Conservation (phyloP, 2,797 vertebrate species). For the Monodelphis domestica region DNA sequence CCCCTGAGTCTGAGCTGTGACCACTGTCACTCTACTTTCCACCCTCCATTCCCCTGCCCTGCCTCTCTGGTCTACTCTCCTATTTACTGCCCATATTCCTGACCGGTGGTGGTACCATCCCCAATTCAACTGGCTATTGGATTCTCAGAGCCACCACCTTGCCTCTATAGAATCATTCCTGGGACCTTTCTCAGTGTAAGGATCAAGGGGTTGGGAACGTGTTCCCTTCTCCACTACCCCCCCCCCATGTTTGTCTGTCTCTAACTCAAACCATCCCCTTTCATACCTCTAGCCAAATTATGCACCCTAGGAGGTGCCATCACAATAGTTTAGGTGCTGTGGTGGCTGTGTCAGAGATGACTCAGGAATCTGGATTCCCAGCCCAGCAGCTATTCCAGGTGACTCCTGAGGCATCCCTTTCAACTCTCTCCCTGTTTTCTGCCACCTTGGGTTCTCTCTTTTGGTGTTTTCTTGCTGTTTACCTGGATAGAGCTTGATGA, state of each 20-base stretch:
- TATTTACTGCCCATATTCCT: background rate
- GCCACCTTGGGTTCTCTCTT: constrained; percentile 21
- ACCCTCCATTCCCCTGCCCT: background rate
- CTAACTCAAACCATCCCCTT: background rate
- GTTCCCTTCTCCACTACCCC: background rate
- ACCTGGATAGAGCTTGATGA: background rate
- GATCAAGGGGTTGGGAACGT: background rate
- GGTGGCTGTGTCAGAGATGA: constrained; percentile 4
- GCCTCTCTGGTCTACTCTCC: constrained; percentile 33
- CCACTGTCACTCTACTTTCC: constrained; percentile 52
- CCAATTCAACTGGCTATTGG: background rate
- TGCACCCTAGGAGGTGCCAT: constrained; percentile 15
- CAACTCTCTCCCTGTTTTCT: background rate
- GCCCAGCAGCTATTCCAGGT: background rate
- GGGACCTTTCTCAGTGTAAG: constrained; percentile 4
- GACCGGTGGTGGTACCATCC: background rate
- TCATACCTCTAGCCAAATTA: background rate
- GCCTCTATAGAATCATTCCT: constrained; percentile 31
- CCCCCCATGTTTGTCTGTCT: background rate
- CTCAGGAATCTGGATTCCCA: background rate
- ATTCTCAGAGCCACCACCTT: background rate
- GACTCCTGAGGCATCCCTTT: background rate
- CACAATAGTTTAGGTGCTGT: constrained; percentile 20
- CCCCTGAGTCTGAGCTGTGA: constrained; percentile 94
- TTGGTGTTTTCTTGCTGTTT: background rate